Base-by-base conservation (phyloP, 1,140 invertebrate species). In the Lucilia sericata region DNA sequence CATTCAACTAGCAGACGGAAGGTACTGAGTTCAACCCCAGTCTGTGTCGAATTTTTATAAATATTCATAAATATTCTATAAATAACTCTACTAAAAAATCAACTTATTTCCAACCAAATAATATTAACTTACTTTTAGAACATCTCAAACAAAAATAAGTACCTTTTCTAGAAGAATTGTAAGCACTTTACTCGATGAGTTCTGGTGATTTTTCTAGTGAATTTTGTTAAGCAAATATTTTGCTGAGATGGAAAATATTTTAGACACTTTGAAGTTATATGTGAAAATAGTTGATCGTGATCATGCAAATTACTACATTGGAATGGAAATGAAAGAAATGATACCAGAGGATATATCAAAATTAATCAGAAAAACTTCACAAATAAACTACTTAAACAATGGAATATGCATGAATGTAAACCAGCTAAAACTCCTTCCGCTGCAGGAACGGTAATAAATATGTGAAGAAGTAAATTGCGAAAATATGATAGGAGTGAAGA, bases 281-380 rank as follows among this genome's bases (percentile, higher is more conserved):
- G 36, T 36, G 3, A 8, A 36, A 36, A 36, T 36, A 36, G 87
- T 91, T 84, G 85, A 88, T 14, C 30, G 82, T 5, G 87, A 83
- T 17, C 25, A 83, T 80, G 86, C 86, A 36, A 85, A 86, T 34
- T 47, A 87, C 65, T 91, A 81, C 86, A 85, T 91, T 76, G 88
- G 88, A 19, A 88, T 89, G 36, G 84, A 87, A 85, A 88, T 91
- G 10, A 83, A 83, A 84, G n/a, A 30, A 34, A 70, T 49, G 36
- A 34, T 14, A 21, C 55, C 7, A 12, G 36, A 47, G 80, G 80
- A 5, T 5, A 76, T 34, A 84, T 84, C 7, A 75, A 30, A 17
- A 70, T 82, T 74, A 55, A 84, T 49, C 84, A 84, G 19, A 14
- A 65, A 2, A 55, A 36, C 5, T 78, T 34, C n/a, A 74, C 21